Base-by-base conservation (phyloP, 2,797 vertebrate genomes). In the Siniperca scherzeri region DNA sequence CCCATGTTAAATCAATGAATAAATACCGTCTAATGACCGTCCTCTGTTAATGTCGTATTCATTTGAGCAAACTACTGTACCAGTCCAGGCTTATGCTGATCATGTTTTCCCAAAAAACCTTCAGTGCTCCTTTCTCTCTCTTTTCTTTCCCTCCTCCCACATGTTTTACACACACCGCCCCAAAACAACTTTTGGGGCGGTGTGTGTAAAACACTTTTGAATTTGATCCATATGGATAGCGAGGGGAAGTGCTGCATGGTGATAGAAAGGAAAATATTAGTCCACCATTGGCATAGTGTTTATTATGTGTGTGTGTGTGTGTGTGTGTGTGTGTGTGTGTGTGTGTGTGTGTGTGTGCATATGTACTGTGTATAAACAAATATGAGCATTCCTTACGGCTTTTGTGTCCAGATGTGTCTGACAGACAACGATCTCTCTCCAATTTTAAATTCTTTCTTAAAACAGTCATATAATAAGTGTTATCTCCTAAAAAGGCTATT, bases 211-310 rank as follows among this genome's bases (percentile, higher is more conserved):
- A 82, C 77, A 77, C 84, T 87, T 91, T 91, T 91, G 78, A 90
- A 80, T 87, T 40, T 80, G 76, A 91, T 89, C 86, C 84, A 89
- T 87, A 90, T 89, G 79, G 82, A 89, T 91, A 83, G 69, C 0
- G 10, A 86, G 66, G 70, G 84, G 85, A 91, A 88, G 85, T 86
- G 62, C 74, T 82, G 82, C 80, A 74, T 88, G 71, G 84, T 87
- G 82, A 90, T 85, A 70, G 87, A 89, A 89, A 91, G 86, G 81
- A 84, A 92, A 90, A 90, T 92, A 88, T 93, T 90, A 80, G 74
- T 88, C 74, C 72, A 85, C 66, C 62, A 84, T 74, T 57, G 56
- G 67, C 78, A 80, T 46, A 62, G 76, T 89, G 80, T 90, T 78
- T 83, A 74, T 75, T 77, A 75, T 67, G 79, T 66, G 42, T 80